Percentiles rank a stretch among this genome's conserved stretches.
phyloP scores from a whole-genome alignment of 2,797 vertebrate genomes.

The Knipowitschia caucasica region DNA sequence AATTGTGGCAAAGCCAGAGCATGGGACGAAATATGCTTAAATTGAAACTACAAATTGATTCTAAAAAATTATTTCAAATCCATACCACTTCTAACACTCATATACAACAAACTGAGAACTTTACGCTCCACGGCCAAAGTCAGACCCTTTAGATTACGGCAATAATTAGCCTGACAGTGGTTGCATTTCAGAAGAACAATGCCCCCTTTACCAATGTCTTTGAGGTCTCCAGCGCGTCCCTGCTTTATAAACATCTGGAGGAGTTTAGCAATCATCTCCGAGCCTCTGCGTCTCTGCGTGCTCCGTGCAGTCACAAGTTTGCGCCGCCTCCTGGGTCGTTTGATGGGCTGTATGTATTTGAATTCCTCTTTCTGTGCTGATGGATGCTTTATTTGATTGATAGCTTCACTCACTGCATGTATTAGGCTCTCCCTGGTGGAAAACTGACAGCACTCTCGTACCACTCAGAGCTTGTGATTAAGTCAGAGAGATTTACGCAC shows the following conservation, averaged over 20 bases:
- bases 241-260: conserved; percentile 47
- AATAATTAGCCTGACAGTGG: conserved; percentile 29
- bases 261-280: conserved; percentile 50
- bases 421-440: conserved; percentile 73
- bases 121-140: conserved; percentile 7
- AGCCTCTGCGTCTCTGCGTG: conserved; percentile 39
- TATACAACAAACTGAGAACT: background rate
- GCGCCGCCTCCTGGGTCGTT: conserved; percentile 52
- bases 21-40: no score
- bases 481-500: conserved; percentile 59
- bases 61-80: background rate
- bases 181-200: conserved; percentile 44
- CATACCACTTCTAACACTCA: background rate
- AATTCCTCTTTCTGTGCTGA: conserved; percentile 65
- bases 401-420: conserved; percentile 74
- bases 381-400: conserved; percentile 75
- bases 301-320: conserved; percentile 38
- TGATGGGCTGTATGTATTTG: conserved; percentile 56
- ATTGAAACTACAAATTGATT: no score
- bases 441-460: conserved; percentile 72
- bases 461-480: conserved; percentile 68
- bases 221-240: conserved; percentile 21
- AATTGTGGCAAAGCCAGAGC: no score
- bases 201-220: conserved; percentile 16
- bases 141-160: conserved; percentile 14